Percentiles rank a stretch among this genome's conserved stretches.
Evolutionary conservation across 35 echinoderm and acorn worm species (phyloP).

Genomic region (Acanthaster planci): DNA sequence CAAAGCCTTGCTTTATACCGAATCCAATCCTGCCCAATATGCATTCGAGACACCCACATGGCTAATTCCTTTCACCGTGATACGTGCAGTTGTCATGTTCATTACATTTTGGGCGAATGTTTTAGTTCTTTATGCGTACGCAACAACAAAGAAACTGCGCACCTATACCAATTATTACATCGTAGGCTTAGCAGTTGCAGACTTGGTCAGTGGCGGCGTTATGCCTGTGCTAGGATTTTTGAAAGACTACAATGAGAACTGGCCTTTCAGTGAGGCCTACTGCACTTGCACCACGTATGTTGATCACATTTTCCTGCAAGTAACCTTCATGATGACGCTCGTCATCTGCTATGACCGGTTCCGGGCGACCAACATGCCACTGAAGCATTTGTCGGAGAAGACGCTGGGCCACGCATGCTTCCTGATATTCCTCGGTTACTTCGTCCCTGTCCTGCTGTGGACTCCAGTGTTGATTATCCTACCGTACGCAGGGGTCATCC

Average conservation of each 20-base stretch:
- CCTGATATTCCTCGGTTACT: constrained; percentile 9
- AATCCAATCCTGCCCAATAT: no score
- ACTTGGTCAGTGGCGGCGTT: constrained; percentile 36
- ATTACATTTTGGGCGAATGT: constrained; percentile 43
- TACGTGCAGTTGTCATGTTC: neutral
- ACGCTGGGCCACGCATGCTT: neutral
- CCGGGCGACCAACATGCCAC: constrained; percentile 26
- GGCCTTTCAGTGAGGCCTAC: constrained; percentile 39
- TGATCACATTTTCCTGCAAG: constrained; percentile 34
- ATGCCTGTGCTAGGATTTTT: neutral
- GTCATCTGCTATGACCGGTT: constrained; percentile 54
- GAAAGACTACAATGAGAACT: constrained; percentile 11
- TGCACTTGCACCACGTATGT: constrained; percentile 24
- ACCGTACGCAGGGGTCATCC: neutral
- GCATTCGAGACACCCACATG: no score
- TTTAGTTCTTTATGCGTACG: constrained; percentile 36
- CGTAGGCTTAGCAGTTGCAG: constrained; percentile 35
- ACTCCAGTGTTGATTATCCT: neutral
- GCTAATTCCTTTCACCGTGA: no score
- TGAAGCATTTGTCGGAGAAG: constrained; percentile 30
- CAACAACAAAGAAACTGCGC: constrained; percentile 43
- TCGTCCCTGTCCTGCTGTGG: constrained; percentile 22
- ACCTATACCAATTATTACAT: constrained; percentile 57
- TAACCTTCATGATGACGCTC: constrained; percentile 3
- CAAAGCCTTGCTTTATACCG: no score